A percentile compares a stretch with the other conserved stretches of the same genome.
Evolutionary conservation across 2,797 vertebrate genomes (phyloP).

Genomic region (Molothrus aeneus): DNA sequence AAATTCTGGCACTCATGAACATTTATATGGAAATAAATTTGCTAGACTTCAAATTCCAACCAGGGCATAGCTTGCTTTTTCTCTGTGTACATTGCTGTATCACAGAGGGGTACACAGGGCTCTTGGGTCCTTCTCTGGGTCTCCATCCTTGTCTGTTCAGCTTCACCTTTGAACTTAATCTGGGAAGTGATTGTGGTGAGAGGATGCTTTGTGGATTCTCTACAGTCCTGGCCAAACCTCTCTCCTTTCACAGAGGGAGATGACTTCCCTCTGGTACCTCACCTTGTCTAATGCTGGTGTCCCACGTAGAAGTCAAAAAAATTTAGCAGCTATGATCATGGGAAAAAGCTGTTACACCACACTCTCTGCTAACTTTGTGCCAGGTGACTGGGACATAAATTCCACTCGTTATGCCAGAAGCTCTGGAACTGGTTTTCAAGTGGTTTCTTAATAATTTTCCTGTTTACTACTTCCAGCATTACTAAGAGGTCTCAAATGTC

Average conservation of each 20-base stretch:
- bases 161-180: neutral
- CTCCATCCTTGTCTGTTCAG: neutral
- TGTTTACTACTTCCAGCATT: neutral
- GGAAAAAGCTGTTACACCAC: neutral
- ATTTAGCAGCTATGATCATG: neutral
- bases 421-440: neutral
- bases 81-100: fast-evolving
- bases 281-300: neutral
- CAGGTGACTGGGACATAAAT: neutral
- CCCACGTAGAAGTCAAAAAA: neutral
- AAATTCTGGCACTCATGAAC: neutral
- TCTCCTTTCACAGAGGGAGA: neutral
- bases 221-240: neutral
- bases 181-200: neutral
- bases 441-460: neutral
- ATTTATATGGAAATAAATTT: neutral
- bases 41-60: neutral
- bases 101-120: neutral
- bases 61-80: neutral
- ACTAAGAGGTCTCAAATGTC: neutral
- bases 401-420: neutral
- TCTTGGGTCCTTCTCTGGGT: neutral
- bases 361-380: neutral
- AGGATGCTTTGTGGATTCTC: neutral
- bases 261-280: neutral